phyloP scores from a whole-genome alignment of 2,888 invertebrate genomes.

The Orthosia cruda region DNA sequence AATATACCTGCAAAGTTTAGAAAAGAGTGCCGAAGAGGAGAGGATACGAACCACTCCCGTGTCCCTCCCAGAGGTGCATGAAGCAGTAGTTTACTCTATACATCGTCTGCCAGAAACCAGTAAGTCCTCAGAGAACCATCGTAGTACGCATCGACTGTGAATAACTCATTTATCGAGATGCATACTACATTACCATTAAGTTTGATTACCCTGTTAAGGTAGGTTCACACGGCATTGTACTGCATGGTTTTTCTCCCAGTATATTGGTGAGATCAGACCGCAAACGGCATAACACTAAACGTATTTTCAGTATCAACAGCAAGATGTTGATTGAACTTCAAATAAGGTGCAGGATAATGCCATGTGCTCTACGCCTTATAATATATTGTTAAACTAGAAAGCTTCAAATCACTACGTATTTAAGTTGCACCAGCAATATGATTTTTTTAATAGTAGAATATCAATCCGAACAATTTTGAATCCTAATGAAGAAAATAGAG shows the following conservation, averaged over 20 bases:
- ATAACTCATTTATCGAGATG: constrained; percentile 26
- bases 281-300: too few species aligned
- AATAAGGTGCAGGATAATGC: too few species aligned
- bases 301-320: too few species aligned
- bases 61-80: constrained; percentile 73
- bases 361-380: background rate
- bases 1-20: constrained; percentile 86
- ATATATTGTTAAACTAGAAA: background rate
- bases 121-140: constrained; percentile 68
- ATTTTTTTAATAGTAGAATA: too few species aligned
- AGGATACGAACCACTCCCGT: constrained; percentile 75
- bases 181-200: background rate
- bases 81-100: constrained; percentile 85
- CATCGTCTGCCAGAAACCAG: constrained; percentile 81
- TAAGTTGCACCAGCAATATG: background rate
- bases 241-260: too few species aligned
- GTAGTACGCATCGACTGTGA: constrained; percentile 18
- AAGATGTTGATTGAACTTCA: too few species aligned
- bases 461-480: too few species aligned
- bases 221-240: too few species aligned
- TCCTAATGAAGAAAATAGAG: too few species aligned
- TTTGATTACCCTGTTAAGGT: background rate
- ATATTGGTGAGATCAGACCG: too few species aligned
- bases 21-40: constrained; percentile 85
- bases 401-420: background rate